Percentiles rank a stretch among this genome's conserved stretches.
Conservation (phyloP, 2,797 vertebrate genomes). For the Amniataba percoides region DNA sequence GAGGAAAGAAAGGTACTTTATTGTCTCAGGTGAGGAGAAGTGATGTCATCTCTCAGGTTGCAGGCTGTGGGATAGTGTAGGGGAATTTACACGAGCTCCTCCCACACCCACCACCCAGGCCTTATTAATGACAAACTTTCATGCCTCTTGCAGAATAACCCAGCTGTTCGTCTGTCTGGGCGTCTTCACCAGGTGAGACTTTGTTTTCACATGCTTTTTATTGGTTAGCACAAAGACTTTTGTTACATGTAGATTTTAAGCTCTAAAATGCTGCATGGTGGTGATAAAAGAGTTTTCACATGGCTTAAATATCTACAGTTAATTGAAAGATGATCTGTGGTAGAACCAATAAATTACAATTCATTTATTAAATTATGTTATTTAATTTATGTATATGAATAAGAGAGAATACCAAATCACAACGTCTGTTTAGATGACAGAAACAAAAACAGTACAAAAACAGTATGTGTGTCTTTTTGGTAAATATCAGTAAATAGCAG, state of each 20-base stretch:
- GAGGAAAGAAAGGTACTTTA: constrained; percentile 23
- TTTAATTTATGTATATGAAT: neutral
- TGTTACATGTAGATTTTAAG: neutral
- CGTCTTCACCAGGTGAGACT: constrained; percentile 74
- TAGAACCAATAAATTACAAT: neutral
- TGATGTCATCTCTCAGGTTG: constrained; percentile 58
- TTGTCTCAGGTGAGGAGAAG: constrained; percentile 12
- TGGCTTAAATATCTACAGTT: neutral
- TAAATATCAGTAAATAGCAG: neutral
- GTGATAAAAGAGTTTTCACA: neutral
- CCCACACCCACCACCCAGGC: constrained; percentile 50
- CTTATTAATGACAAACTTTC: constrained; percentile 66
- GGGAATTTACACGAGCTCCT: constrained; percentile 71
- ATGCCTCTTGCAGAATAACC: constrained; percentile 42
- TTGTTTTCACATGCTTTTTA: constrained; percentile 4
- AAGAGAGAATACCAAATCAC: neutral
- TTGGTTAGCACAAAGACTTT: neutral
- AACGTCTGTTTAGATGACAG: neutral
- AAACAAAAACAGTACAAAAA: neutral
- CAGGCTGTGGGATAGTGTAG: neutral
- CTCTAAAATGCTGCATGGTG: neutral
- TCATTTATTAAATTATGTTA: no score
- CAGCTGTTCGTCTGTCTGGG: constrained; percentile 35
- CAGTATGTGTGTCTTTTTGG: neutral
- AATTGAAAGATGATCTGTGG: neutral